Base-by-base conservation (phyloP, 2,888 invertebrate genomes). In the Tiphia femorata region DNA sequence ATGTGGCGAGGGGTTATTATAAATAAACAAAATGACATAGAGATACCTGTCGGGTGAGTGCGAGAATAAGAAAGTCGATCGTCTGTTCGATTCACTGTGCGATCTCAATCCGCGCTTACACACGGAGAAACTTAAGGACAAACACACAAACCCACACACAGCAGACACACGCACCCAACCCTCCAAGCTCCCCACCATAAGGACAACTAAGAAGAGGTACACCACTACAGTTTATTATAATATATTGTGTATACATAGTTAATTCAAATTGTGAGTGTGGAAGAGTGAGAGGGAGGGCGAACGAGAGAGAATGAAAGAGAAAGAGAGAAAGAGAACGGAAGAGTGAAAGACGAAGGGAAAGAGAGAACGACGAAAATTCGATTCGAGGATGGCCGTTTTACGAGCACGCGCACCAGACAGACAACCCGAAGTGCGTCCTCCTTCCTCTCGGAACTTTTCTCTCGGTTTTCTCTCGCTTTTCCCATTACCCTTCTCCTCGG, bases 231-330 rank as follows among this genome's bases (percentile, higher is more conserved):
- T 83, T 81, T 81, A 82, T 75, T 77, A 82, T 82, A 81, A 82
- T 81, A 82, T 81, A 83, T 83, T 82, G 81, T 78, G 80, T 81
- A 82, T 82, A 82, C 81, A 80, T 83, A 83, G 81, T 78, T 83
- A 83, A 82, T 83, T 81, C 74, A 82, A n/a, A 81, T 77, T 77
- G 72, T 70, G 71, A 64, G 44, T 49, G 27, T 30, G 12, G 37
- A n/a, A 49, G 40, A 44, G 37, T 25, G 25, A n/a, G 33, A 42
- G 16, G 43, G 49, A 49, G 10, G 12, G 23, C 20, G 8, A 29
- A 20, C 25, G 40, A 49, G 19, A 23, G 25, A 38, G 7, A 21
- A 6, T 23, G 20, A 46, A 50, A 56, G 55, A 49, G 59, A 59
- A 49, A 49, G 48, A 62, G 56, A 41, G 23, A 23, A 48, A 62